Evolutionary conservation across 2,113 vertebrate genomes (phyloP).

Genomic region (Gorsachius goisagi): DNA sequence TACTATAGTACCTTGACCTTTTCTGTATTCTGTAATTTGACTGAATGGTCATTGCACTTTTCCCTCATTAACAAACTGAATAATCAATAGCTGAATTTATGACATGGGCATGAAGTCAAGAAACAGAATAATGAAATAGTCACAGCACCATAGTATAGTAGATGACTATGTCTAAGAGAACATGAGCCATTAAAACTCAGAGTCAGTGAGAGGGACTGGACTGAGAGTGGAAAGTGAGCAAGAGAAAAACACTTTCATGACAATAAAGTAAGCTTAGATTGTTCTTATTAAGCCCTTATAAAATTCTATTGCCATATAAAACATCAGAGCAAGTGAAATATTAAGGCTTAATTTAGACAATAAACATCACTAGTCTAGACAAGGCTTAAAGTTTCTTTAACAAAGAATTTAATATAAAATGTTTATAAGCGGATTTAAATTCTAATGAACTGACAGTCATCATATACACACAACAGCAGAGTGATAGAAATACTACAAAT

Average conservation of each 20-base stretch:
- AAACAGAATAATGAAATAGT: constrained; percentile 36
- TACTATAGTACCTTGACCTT: constrained; percentile 48
- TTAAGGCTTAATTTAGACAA: constrained; percentile 52
- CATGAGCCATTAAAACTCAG: constrained; percentile 22
- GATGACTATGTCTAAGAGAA: background rate
- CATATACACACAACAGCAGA: background rate
- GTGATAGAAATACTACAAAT: constrained; percentile 5
- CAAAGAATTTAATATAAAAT: constrained; percentile 55
- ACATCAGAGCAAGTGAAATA: constrained; percentile 25
- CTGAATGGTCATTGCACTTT: constrained; percentile 23
- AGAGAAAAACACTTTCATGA: background rate
- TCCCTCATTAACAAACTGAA: constrained; percentile 37
- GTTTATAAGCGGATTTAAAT: constrained; percentile 64
- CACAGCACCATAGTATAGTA: background rate
- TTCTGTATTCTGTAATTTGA: constrained; percentile 57
- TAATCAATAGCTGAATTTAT: constrained; percentile 30
- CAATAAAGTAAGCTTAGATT: background rate
- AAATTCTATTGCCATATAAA: constrained; percentile 34
- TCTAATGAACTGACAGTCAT: constrained; percentile 63
- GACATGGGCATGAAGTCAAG: constrained; percentile 19
- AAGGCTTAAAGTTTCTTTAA: constrained; percentile 54
- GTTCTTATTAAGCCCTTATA: background rate
- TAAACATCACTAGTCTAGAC: constrained; percentile 43
- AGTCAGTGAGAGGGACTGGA: background rate
- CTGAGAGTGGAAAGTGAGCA: background rate